A percentile compares a stretch with the other conserved stretches of the same genome.
These are phyloP conservation scores for Mustela lutreola DNA, from an alignment of 2,113 vertebrate genomes.

Conservation along the genomic window DNA sequence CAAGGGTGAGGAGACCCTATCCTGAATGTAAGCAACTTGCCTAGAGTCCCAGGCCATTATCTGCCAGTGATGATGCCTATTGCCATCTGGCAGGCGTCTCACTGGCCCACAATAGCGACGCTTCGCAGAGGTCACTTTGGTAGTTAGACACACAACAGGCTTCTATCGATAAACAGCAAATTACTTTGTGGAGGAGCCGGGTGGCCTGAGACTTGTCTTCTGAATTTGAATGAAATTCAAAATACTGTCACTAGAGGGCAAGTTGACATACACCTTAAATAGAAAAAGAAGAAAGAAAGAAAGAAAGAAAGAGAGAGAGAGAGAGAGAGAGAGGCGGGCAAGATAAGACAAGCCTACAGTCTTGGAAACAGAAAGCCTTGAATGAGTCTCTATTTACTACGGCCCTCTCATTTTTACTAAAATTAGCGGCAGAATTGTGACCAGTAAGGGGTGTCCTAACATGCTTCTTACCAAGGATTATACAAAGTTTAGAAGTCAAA, in stretches of 20 bases:
- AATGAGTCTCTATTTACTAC: not conserved
- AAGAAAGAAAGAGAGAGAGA: too few species aligned
- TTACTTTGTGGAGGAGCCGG: not conserved
- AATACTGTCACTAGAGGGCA: constrained; percentile 74
- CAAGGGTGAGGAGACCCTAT: not conserved
- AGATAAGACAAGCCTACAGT: not conserved
- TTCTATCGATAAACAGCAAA: not conserved
- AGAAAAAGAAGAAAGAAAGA: not conserved
- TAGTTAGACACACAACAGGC: too few species aligned
- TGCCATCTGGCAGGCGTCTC: not conserved
- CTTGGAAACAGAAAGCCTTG: not conserved
- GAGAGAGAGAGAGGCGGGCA: not conserved
- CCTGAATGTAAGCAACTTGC: not conserved
- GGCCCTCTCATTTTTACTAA: not conserved
- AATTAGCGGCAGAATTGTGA: not conserved
- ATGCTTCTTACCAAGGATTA: not conserved
- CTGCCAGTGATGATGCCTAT: rapidly evolving
- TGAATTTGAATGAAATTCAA: constrained; percentile 36
- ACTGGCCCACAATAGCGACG: rapidly evolving
- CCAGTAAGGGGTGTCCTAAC: not conserved
- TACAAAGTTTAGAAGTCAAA: not conserved
- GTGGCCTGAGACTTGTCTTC: rapidly evolving
- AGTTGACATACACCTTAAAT: not conserved
- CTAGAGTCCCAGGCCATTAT: not conserved
- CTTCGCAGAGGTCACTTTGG: not conserved